A percentile compares a stretch with the other conserved stretches of the same genome.
phyloP scores from a whole-genome alignment of 1,140 invertebrate species.

The Zaprionus taronus region DNA sequence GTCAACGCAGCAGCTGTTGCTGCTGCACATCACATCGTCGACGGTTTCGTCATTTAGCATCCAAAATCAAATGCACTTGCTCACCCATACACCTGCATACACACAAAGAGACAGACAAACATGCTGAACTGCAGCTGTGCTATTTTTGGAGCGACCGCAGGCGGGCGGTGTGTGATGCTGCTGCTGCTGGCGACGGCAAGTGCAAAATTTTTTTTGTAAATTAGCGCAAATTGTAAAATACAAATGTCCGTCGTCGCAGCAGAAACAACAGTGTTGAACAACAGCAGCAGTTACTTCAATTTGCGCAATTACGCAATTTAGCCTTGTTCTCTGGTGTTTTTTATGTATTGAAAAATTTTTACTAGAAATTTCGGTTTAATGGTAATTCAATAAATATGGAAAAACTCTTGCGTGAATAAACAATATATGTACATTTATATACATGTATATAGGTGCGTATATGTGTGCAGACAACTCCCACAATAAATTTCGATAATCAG shows the following conservation, averaged over 20 bases:
- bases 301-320: constrained; percentile 5
- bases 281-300: constrained; percentile 3
- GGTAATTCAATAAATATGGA: background rate
- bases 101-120: constrained; percentile 1
- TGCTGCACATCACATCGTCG: constrained; percentile 1
- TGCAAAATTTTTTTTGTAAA: constrained; percentile 42
- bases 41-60: constrained; percentile 38
- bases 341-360: background rate
- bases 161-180: background rate
- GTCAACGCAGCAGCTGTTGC: constrained; percentile 20
- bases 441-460: background rate
- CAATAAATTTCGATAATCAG: constrained; percentile 21
- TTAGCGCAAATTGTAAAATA: constrained; percentile 37
- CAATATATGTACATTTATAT: background rate
- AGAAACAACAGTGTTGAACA: background rate
- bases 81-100: constrained; percentile 11
- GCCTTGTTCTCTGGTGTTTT: background rate
- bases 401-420: background rate
- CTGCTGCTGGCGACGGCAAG: constrained; percentile 10
- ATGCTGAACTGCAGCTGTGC: constrained; percentile 8
- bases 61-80: constrained; percentile 50
- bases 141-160: constrained; percentile 31
- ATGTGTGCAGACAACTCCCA: background rate
- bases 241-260: constrained; percentile 15
- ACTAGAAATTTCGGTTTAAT: constrained; percentile 2